Conservation (phyloP, 2,888 invertebrate species). For the Stictocephala bisonia region DNA sequence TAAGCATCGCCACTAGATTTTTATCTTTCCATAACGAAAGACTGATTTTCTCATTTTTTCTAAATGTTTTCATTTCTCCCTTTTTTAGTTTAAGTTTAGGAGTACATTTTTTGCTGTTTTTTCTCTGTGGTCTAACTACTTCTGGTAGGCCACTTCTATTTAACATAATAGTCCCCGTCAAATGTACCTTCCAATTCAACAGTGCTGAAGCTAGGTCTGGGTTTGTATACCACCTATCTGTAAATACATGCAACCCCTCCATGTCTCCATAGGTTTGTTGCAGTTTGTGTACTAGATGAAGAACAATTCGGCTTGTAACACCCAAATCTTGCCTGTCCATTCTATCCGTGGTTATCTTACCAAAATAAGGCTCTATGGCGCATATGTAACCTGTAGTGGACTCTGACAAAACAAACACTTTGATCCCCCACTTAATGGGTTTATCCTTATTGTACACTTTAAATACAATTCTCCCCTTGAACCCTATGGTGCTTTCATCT, state of each 20-base stretch:
- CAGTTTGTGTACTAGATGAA: slow-evolving; percentile 28
- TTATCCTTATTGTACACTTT: neutral
- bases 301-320: slow-evolving; percentile 3
- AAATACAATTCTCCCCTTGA: slow-evolving; percentile 9
- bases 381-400: slow-evolving; percentile 15
- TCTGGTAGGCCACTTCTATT: no score
- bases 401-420: slow-evolving; percentile 19
- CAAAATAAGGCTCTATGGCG: slow-evolving; percentile 26
- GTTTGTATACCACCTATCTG: slow-evolving; percentile 9
- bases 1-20: slow-evolving; percentile 28
- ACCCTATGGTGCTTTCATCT: slow-evolving; percentile 28
- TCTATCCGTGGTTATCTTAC: neutral
- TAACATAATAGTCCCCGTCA: slow-evolving; percentile 4
- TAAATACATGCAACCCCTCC: neutral
- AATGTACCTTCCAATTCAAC: slow-evolving; percentile 1
- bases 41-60: no score
- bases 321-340: slow-evolving; percentile 4
- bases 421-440: slow-evolving; percentile 36
- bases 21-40: slow-evolving; percentile 9
- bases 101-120: neutral
- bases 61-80: no score
- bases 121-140: slow-evolving; percentile 11
- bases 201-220: neutral
- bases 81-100: no score
- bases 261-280: slow-evolving; percentile 7